Evolutionary conservation across 2,113 vertebrate species (phyloP).

Genomic region (Petaurus breviceps): DNA sequence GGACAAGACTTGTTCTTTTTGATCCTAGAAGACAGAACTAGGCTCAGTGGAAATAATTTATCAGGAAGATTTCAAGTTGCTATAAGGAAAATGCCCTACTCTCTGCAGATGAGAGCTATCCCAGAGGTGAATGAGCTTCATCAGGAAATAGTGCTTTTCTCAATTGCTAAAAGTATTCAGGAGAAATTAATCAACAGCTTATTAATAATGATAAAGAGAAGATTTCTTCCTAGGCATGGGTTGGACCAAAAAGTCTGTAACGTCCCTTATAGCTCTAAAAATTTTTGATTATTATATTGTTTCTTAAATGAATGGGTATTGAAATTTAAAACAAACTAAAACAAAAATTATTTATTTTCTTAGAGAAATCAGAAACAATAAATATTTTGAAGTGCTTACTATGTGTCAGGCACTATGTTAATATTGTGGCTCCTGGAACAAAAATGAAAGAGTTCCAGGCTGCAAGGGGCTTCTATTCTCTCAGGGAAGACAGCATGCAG

Average conservation of each 20-base stretch:
- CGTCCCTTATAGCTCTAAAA: background rate
- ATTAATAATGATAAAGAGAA: background rate
- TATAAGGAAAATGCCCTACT: background rate
- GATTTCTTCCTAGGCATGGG: background rate
- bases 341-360: background rate
- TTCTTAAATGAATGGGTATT: background rate
- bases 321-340: background rate
- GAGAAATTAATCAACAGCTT: background rate
- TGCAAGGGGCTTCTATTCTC: background rate
- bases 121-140: background rate
- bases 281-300: background rate
- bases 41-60: background rate
- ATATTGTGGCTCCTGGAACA: background rate
- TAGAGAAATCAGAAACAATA: background rate
- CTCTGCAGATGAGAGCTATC: background rate
- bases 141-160: background rate
- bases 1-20: background rate
- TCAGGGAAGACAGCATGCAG: background rate
- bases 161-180: background rate
- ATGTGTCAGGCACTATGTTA: background rate
- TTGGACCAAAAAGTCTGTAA: background rate
- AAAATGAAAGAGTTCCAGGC: background rate
- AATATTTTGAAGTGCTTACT: background rate
- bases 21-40: background rate
- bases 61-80: background rate